Evolutionary conservation across 2,888 invertebrate species (phyloP), one percentile per base, ranked within the genome.

Genomic region (Machimus atricapillus): DNA sequence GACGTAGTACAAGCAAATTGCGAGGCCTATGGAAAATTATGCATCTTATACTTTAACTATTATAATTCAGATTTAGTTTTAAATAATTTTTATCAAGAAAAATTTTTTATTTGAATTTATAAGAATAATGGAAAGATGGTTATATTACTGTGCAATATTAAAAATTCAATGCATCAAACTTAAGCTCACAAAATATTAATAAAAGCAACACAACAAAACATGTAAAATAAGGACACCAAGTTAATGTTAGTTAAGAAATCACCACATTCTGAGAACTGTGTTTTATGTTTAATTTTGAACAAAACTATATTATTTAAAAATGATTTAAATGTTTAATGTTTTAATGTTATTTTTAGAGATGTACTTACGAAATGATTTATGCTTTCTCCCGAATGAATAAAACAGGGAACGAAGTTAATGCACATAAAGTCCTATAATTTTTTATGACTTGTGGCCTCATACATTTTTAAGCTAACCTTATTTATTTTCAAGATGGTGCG

Each of bases 1-100:
- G 86, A 96, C 93, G 90, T 95, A 96, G 91, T 95, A 95, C 88
- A 97, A 93, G 83, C 97, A 95, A 90, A 98, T 95, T 52, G 94
- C 95, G 78, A 98, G 94, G 4, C 97, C 88, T 88, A 37, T 12
- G 83, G 86, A 8, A 52, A 86, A 27, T 74, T 74, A 46, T 4
- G 5, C 2, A 74, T 74, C 1, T 34, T 74, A 5, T 27, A 23
- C 19, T 5, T 27, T 73, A 16, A 73, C 7, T 34, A 34, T 34
- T 34, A 34, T 1, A 34, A 34, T 7, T 34, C 7, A 34, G 19
- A 8, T 19, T 43, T 43, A 43, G n/a, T 7, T 9, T 73, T 73
- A 9, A 6, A 73, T 14, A 0, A 19, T 31, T 19, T n/a, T 73
- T 12, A 12, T 52, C 16, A 16, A 52, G 7, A 52, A 0, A 19